A percentile compares a stretch with the other conserved stretches of the same genome.
Evolutionary conservation across 2,797 vertebrate genomes (phyloP).

Genomic region (Cyprinodon diabolis): DNA sequence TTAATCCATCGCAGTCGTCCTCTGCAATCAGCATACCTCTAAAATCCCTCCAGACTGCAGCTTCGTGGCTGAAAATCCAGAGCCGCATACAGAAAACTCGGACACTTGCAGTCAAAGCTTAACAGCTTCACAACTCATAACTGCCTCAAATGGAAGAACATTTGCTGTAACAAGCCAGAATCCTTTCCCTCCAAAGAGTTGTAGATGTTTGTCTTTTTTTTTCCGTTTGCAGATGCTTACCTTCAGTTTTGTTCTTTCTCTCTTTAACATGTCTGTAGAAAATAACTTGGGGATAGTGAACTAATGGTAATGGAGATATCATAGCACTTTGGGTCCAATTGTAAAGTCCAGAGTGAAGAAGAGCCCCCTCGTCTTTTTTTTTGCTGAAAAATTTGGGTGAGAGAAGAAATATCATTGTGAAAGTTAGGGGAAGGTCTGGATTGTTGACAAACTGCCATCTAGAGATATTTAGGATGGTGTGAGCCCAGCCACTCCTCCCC

Average conservation of each 20-base stretch:
- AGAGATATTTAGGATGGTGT: slow-evolving; percentile 61
- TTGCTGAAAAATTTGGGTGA: slow-evolving; percentile 35
- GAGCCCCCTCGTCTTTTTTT: slow-evolving; percentile 39
- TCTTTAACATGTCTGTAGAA: slow-evolving; percentile 18
- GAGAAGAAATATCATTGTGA: slow-evolving; percentile 29
- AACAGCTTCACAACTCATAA: slow-evolving; percentile 44
- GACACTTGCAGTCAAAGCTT: slow-evolving; percentile 42
- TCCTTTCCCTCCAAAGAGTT: slow-evolving; percentile 61
- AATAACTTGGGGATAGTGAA: slow-evolving; percentile 16
- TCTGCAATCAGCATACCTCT: slow-evolving; percentile 44
- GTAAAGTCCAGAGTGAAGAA: slow-evolving; percentile 45
- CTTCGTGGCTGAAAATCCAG: slow-evolving; percentile 20
- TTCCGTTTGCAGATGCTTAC: slow-evolving; percentile 37
- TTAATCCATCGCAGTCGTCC: slow-evolving; percentile 41
- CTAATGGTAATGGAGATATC: slow-evolving; percentile 27
- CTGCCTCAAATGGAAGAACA: slow-evolving; percentile 59
- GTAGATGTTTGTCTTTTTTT: slow-evolving; percentile 40
- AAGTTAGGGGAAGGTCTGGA: background rate
- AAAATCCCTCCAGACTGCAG: slow-evolving; percentile 39
- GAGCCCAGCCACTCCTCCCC: background rate
- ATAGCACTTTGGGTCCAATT: slow-evolving; percentile 53
- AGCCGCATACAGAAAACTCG: slow-evolving; percentile 24
- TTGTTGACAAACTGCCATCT: slow-evolving; percentile 67
- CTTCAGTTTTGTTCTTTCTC: background rate
- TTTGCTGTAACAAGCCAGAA: slow-evolving; percentile 48